Evolutionary conservation across 2,888 invertebrate genomes (phyloP).

Genomic region (Tetragonula carbonaria): DNA sequence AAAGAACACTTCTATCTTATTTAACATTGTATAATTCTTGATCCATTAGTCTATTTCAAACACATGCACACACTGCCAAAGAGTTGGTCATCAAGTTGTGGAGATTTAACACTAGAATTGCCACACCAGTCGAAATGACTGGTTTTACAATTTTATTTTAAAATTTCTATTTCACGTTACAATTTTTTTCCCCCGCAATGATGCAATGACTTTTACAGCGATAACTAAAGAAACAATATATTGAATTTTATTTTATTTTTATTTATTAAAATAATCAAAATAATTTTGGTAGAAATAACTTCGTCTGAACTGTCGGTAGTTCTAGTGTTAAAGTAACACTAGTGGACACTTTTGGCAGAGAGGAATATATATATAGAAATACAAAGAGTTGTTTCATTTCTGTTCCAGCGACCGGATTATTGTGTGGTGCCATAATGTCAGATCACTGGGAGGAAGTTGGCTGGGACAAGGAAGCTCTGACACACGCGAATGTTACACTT

Average conservation of each 20-base stretch:
- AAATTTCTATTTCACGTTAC: too few species aligned
- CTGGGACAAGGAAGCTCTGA: slow-evolving; percentile 89
- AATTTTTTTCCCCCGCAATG: too few species aligned
- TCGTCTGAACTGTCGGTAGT: too few species aligned
- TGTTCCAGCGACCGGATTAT: slow-evolving; percentile 87
- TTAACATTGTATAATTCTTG: too few species aligned
- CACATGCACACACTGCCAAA: not conserved
- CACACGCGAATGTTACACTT: slow-evolving; percentile 87
- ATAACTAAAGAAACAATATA: too few species aligned
- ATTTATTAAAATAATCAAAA: too few species aligned
- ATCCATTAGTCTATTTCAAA: not conserved
- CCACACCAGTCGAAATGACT: too few species aligned
- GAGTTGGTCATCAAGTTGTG: slow-evolving; percentile 1
- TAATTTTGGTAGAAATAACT: too few species aligned
- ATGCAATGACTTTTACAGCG: too few species aligned
- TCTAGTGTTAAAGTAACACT: slow-evolving; percentile 1
- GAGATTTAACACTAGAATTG: not conserved
- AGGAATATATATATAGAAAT: not conserved
- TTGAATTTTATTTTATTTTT: too few species aligned
- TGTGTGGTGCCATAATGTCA: slow-evolving; percentile 94
- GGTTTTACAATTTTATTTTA: too few species aligned
- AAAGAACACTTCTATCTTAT: not conserved
- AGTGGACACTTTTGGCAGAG: not conserved
- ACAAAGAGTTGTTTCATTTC: not conserved
- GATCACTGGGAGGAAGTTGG: slow-evolving; percentile 95